Percentiles rank a stretch among this genome's conserved stretches.
phyloP scores from a whole-genome alignment of 2,113 vertebrate genomes.

The Rhinogobius similis region DNA sequence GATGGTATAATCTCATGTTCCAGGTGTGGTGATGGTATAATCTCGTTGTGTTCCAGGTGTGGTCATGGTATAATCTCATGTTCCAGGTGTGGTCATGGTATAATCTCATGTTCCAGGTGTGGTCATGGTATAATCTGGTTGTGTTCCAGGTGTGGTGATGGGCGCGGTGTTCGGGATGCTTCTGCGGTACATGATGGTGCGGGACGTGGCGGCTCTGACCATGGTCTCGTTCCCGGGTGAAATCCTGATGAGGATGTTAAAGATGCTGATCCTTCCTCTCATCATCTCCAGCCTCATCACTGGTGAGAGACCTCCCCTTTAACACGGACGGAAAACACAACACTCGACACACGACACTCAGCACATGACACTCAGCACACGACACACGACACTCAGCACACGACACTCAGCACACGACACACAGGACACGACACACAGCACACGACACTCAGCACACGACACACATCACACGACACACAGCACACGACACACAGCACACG shows the following conservation, averaged over 20 bases:
- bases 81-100: not conserved
- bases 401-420: too few relatives aligned
- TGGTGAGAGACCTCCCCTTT: conserved; percentile 58
- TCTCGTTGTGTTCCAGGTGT: too few relatives aligned
- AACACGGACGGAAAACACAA: not conserved
- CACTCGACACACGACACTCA: not conserved
- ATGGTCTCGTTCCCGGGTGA: conserved; percentile 85
- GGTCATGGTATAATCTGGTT: not conserved
- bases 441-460: too few relatives aligned
- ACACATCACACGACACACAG: too few relatives aligned
- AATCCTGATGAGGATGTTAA: conserved; percentile 86
- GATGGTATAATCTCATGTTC: too few relatives aligned
- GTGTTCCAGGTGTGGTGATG: conserved; percentile 77
- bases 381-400: too few relatives aligned
- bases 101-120: not conserved
- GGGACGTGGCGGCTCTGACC: conserved; percentile 65
- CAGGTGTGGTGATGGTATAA: not conserved
- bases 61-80: not conserved
- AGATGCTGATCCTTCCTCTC: conserved; percentile 86
- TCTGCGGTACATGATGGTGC: conserved; percentile 75
- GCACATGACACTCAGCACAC: too few relatives aligned
- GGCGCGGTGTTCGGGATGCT: conserved; percentile 76
- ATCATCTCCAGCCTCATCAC: conserved; percentile 88
- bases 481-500: too few relatives aligned
- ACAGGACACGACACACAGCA: too few relatives aligned